Base-by-base conservation (phyloP, 2,888 invertebrate species). In the Ferrisia virgata region DNA sequence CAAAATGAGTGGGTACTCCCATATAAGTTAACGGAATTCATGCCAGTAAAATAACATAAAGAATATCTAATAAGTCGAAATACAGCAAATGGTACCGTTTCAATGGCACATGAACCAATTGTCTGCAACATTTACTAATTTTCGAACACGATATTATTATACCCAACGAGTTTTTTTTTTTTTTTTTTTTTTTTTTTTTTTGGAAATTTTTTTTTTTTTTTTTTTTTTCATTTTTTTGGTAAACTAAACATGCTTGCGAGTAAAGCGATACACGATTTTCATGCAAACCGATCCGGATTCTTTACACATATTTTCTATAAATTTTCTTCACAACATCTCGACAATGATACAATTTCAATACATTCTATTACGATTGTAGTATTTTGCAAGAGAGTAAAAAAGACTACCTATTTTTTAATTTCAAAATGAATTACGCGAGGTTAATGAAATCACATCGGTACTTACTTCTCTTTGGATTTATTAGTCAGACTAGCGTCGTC, bases 381-480 rank as follows among this genome's bases (percentile, higher is more conserved):
- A 18, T 47, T 64, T 64, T 64, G 58, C n/a, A 28, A 64, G 58
- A 64, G 28, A 64, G 28, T 64, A 64, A 64, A 28, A 28, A 2
- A 13, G 58, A 28, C 58, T 28, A 64, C 58, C 25, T 64, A 64
- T 4, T 64, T n/a, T n/a, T n/a, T 25, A 11, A 28, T 25, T 64
- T 47, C 47, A 47, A 64, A 64, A 64, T 28, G 9, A 1, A 5
- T 8, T 58, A 28, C 3, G 1, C 13, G 28, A 25, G 39, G 11
- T 4, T 64, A 25, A 39, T 8, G 5, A 39, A 8, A 8, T 39
- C 3, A 1, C 58, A 8, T 9, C n/a, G 6, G 22, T 58, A 43
- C 82, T 82, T 31, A 82, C 82, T 82, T 82, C 31, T 82, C 82
- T 69, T 82, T 82, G 39, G 82, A 40, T 82, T 72, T 82, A 28